Conservation (phyloP, 2,113 vertebrate genomes). For the crab-eating macaque (Macaca fascicularis) region T2T-MFA8v1.1 NC_088384.1:26129001-26129500, state of each 20-base stretch:
- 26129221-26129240: not conserved
- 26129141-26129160: not conserved
- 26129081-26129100: not conserved
- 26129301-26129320: accelerated
- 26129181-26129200: not conserved
- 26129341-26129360: not conserved
- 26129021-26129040: not conserved
- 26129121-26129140: not conserved
- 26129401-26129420: not conserved
- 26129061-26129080: not conserved
- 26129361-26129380: accelerated
- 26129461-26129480: not conserved
- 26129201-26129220: not conserved
- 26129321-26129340: not conserved
- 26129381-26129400: not conserved
- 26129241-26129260: not conserved
- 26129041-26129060: not conserved
- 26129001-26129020: not conserved
- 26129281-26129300: accelerated
- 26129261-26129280: not conserved
- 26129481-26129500: not conserved
- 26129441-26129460: not conserved
- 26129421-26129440: not conserved
- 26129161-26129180: not conserved
- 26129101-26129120: not conserved